These are phyloP conservation scores for Rhinolophus sinicus DNA, from an alignment of 2,113 vertebrate genomes.

Conservation along the genomic window DNA sequence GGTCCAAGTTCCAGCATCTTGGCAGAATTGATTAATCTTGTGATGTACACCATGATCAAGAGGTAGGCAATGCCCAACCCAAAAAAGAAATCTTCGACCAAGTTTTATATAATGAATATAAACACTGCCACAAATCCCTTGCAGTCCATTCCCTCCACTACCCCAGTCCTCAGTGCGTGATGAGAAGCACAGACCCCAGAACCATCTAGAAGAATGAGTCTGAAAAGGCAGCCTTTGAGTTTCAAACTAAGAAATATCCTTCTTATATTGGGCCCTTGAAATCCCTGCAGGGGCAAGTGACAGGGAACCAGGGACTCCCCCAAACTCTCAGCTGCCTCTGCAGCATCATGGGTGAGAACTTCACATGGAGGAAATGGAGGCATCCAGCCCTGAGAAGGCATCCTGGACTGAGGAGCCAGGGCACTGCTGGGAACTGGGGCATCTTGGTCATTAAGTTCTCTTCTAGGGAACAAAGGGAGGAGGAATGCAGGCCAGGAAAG, in stretches of 20 bases:
- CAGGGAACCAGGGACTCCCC: background rate
- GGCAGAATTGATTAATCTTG: background rate
- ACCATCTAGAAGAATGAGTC: background rate
- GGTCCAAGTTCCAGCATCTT: background rate
- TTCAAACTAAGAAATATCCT: background rate
- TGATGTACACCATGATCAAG: background rate
- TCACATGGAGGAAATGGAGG: background rate
- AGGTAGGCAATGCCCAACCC: background rate
- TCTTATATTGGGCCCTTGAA: background rate
- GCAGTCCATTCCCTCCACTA: accelerated
- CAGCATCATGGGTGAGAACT: background rate
- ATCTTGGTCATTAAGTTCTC: background rate
- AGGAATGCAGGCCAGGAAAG: background rate
- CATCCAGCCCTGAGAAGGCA: background rate
- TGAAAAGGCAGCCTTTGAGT: background rate
- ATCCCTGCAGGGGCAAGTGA: background rate
- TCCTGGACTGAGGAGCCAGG: background rate
- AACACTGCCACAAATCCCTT: background rate
- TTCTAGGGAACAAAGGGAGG: background rate
- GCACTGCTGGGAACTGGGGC: background rate
- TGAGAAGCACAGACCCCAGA: background rate
- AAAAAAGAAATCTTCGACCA: background rate
- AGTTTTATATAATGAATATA: background rate
- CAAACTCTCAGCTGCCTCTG: background rate
- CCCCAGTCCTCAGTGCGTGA: background rate